Base-by-base conservation (phyloP, 1,140 invertebrate species). In the Mesaphorura yosii region DNA sequence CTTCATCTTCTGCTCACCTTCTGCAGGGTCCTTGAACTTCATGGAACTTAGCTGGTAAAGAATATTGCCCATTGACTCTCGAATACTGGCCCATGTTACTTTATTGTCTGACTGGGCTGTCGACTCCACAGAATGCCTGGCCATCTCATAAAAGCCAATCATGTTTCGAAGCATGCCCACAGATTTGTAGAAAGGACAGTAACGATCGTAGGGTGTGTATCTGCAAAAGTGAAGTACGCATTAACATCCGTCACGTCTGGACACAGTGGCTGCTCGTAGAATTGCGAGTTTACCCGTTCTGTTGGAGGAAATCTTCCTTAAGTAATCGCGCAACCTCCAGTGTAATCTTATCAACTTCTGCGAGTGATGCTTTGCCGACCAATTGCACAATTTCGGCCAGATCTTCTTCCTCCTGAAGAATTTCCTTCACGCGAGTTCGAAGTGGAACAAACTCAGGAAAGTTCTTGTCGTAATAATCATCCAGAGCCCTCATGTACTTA, bases 141-240 rank as follows among this genome's bases (percentile, higher is more conserved):
- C 83, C 83, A 97, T 83, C 69, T 99, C 95, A 69, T 97, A 98
- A 73, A 99, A 97, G 27, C 86, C 78, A 67, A 99, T 96, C 76
- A 98, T 98, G 75, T 99, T 99, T 68, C 80, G 83, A 66, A 99
- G 70, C 95, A 99, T 99, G 58, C 91, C 93, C 15, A 93, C 88
- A 25, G 94, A 98, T 76, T 99, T 99, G 78, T 98, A 99, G 78
- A 99, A 99, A 66, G 96, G 96, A 73, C 96, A 99, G 76, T 93
- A 98, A 59, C 94, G 79, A 76, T 97, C 93, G 73, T 98, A 97
- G 10, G 88, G 75, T 25, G 90, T 88, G 72, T 97, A 98, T 70
- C 80, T 87, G 73, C n/a, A 70, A 41, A 49, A 63, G 55, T 28
- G 3, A 23, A 31, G 29, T 42, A 17, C 14, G 20, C n/a, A 20